Evolutionary conservation across 2,888 invertebrate genomes (phyloP).

Genomic region (Andrena hattorfiana): DNA sequence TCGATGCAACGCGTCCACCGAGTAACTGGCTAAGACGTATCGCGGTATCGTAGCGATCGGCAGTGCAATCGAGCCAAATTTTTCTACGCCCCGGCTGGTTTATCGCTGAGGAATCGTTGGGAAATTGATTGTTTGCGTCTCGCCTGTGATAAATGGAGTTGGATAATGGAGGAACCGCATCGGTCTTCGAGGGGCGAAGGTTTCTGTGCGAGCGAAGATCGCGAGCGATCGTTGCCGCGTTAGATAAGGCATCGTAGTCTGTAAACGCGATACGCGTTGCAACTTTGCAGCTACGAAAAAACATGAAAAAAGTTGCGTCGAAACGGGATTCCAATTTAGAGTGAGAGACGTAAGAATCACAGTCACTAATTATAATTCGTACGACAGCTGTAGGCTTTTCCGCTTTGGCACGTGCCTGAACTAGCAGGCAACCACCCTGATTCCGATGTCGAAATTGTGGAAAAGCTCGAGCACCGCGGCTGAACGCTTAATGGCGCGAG

Average conservation of each 20-base stretch:
- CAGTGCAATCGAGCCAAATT: neutral
- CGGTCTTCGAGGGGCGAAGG: neutral
- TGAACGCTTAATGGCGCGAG: constrained; percentile 48
- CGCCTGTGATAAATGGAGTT: too few species aligned
- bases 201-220: neutral
- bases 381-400: constrained; percentile 18
- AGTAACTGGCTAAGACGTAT: constrained; percentile 13
- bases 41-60: constrained; percentile 46
- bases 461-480: constrained; percentile 34
- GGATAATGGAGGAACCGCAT: too few species aligned
- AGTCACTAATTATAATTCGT: constrained; percentile 48
- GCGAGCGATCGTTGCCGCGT: neutral
- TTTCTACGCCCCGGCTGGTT: neutral
- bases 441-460: constrained; percentile 40
- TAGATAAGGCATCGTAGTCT: neutral
- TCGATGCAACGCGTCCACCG: constrained; percentile 42
- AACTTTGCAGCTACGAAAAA: neutral
- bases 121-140: neutral
- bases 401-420: constrained; percentile 36
- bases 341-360: constrained; percentile 16
- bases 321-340: constrained; percentile 9
- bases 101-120: neutral
- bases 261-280: neutral
- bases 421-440: constrained; percentile 5
- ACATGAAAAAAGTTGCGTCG: neutral